Percentiles rank a stretch among this genome's conserved stretches.
phyloP scores from a whole-genome alignment of 2,888 invertebrate genomes.

The Eupeodes latifasciatus region DNA sequence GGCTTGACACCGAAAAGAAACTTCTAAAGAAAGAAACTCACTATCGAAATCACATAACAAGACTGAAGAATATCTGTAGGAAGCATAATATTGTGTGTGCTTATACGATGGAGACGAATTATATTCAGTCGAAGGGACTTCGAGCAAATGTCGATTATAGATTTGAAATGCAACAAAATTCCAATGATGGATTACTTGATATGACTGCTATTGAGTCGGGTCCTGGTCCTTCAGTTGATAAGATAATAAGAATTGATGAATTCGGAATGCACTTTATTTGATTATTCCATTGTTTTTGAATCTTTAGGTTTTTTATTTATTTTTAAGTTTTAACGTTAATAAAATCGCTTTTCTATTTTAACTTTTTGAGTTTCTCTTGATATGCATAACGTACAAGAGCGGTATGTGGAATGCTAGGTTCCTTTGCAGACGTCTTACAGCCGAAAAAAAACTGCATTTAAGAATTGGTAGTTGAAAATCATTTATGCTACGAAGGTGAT shows the following conservation, averaged over 20 bases:
- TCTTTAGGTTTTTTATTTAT: background rate
- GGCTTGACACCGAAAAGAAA: constrained; percentile 79
- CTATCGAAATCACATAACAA: constrained; percentile 76
- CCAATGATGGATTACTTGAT: background rate
- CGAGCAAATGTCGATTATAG: constrained; percentile 53
- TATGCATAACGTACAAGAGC: no score
- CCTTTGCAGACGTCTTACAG: no score
- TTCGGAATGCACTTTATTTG: constrained; percentile 55
- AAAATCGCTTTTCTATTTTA: background rate
- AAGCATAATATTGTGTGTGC: constrained; percentile 78
- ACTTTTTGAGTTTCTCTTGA: background rate
- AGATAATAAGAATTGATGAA: constrained; percentile 32
- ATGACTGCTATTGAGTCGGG: constrained; percentile 5
- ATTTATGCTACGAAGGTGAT: no score
- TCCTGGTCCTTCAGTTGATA: constrained; percentile 15
- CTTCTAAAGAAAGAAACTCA: constrained; percentile 78
- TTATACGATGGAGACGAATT: constrained; percentile 78
- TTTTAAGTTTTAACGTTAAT: background rate
- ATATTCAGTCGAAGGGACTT: constrained; percentile 55
- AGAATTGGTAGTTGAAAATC: no score
- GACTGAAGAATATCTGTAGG: constrained; percentile 76
- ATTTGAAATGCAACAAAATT: constrained; percentile 52
- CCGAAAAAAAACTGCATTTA: no score
- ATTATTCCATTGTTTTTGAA: background rate
- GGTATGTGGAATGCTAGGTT: no score